These are phyloP conservation scores for Ailuropoda melanoleuca DNA, from an alignment of 2,113 vertebrate genomes.

Conservation along the genomic window DNA sequence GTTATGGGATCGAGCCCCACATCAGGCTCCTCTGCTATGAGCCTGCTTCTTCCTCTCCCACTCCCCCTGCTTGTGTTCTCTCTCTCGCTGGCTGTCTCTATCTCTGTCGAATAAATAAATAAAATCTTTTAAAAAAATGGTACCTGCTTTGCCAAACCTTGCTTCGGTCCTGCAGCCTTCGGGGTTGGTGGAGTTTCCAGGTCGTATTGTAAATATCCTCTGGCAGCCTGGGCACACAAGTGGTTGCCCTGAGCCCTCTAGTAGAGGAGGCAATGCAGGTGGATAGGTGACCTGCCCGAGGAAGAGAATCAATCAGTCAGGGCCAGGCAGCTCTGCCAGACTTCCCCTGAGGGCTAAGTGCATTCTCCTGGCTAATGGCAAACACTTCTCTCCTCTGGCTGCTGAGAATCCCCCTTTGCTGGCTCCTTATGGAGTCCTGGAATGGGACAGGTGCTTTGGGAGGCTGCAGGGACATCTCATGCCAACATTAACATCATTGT, in stretches of 20 bases:
- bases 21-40: too few relatives aligned
- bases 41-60: too few relatives aligned
- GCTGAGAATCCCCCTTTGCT: not conserved
- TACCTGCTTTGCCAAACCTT: not conserved
- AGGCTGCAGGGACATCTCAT: not conserved
- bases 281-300: too few relatives aligned
- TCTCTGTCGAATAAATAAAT: too few relatives aligned
- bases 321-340: not conserved
- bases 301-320: not conserved
- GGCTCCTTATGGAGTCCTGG: too few relatives aligned
- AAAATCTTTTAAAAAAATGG: too few relatives aligned
- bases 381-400: not conserved
- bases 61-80: too few relatives aligned
- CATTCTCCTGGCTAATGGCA: not conserved
- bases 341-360: too few relatives aligned
- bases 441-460: not conserved
- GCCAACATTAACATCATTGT: not conserved
- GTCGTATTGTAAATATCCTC: not conserved
- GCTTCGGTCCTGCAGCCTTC: not conserved
- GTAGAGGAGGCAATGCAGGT: not conserved
- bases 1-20: too few relatives aligned
- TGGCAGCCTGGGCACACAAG: not conserved
- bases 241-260: too few relatives aligned
- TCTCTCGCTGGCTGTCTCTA: too few relatives aligned
- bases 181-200: not conserved